Evolutionary conservation across 1,140 invertebrate species (phyloP).

Genomic region (Agraylea sexmaculata): DNA sequence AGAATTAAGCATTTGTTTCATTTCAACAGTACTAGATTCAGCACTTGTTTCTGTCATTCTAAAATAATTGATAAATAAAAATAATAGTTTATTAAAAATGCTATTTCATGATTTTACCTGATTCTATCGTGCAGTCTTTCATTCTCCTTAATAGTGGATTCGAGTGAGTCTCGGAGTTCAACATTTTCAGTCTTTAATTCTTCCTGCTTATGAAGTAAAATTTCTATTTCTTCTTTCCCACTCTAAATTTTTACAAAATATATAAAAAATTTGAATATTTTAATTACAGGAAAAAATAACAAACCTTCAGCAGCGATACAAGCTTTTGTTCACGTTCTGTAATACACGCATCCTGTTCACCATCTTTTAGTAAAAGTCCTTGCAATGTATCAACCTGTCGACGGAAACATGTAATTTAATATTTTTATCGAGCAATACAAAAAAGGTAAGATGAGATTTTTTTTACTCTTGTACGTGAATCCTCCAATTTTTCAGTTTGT

Average conservation of each 20-base stretch:
- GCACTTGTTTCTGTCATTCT: slow-evolving; percentile 25
- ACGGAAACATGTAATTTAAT: neutral
- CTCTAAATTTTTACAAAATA: too few relatives aligned
- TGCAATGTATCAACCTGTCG: slow-evolving; percentile 58
- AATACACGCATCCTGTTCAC: slow-evolving; percentile 46
- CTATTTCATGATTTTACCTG: slow-evolving; percentile 26
- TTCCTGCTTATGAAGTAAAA: slow-evolving; percentile 64
- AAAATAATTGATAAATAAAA: neutral
- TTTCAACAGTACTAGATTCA: slow-evolving; percentile 56
- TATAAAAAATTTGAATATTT: slow-evolving; percentile 1
- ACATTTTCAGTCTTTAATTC: slow-evolving; percentile 59
- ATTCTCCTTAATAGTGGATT: slow-evolving; percentile 44
- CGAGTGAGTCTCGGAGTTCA: slow-evolving; percentile 37
- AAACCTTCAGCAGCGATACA: slow-evolving; percentile 70
- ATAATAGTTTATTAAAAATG: neutral
- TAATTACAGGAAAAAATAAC: neutral
- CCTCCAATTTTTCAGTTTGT: slow-evolving; percentile 83
- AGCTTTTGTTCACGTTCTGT: slow-evolving; percentile 72
- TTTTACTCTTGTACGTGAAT: slow-evolving; percentile 55
- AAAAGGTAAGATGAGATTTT: neutral
- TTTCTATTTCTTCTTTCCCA: slow-evolving; percentile 68
- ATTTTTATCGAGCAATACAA: neutral
- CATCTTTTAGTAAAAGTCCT: slow-evolving; percentile 52
- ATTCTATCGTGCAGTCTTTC: slow-evolving; percentile 53
- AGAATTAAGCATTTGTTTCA: slow-evolving; percentile 57